phyloP scores from a whole-genome alignment of 1,140 invertebrate species.

The Pectinophora gossypiella region DNA sequence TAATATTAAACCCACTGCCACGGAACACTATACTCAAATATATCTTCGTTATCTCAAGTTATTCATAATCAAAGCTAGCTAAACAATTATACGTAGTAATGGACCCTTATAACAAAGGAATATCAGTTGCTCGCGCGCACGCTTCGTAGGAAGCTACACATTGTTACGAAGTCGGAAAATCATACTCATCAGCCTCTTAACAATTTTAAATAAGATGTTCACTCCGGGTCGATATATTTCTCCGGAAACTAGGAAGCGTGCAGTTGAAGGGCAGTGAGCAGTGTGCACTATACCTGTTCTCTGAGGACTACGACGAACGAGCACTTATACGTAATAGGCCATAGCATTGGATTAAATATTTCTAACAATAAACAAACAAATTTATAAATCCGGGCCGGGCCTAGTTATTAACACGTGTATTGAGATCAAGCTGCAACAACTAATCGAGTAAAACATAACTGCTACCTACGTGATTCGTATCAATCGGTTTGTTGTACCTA shows the following conservation, averaged over 20 bases:
- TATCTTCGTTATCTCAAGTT: constrained; percentile 12
- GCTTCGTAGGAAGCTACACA: not conserved
- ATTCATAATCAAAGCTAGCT: constrained; percentile 37
- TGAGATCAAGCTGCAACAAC: no score
- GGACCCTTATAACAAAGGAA: constrained; percentile 1
- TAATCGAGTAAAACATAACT: no score
- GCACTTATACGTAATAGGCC: no score
- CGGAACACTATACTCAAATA: constrained; percentile 16
- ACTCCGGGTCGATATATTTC: no score
- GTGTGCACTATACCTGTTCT: constrained; percentile 10
- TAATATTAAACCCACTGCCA: constrained; percentile 54
- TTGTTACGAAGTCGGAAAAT: not conserved
- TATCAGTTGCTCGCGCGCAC: not conserved
- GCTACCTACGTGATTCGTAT: no score
- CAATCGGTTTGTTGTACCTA: no score
- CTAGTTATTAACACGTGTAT: no score
- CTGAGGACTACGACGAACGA: not conserved
- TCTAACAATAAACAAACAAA: no score
- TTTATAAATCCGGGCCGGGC: no score
- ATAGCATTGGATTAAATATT: no score
- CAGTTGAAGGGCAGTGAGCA: constrained; percentile 35
- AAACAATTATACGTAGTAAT: constrained; percentile 11
- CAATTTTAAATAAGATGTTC: no score
- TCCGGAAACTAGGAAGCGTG: constrained; percentile 20
- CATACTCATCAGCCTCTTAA: not conserved